Evolutionary conservation across 2,888 invertebrate genomes (phyloP).

Genomic region (Chydorus sphaericus): DNA sequence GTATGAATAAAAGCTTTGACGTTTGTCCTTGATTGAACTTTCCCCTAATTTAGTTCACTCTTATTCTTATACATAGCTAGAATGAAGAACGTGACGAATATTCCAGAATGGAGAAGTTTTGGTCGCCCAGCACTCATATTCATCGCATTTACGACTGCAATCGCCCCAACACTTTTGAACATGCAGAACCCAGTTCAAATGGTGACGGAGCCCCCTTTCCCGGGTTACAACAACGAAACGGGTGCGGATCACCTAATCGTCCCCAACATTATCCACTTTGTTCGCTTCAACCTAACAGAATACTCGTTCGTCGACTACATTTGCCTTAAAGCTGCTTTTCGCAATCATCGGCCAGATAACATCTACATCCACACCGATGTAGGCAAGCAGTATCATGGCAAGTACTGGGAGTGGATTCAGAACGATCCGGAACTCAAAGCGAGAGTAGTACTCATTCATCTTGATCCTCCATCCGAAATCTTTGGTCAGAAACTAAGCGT

Average conservation of each 20-base stretch:
- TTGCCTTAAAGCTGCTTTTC: slow-evolving; percentile 20
- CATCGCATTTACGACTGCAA: too few relatives aligned
- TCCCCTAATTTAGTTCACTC: too few relatives aligned
- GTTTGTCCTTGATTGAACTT: too few relatives aligned
- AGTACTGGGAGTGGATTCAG: slow-evolving; percentile 20
- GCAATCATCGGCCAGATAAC: slow-evolving; percentile 11
- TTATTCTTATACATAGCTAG: too few relatives aligned
- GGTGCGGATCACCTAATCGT: slow-evolving; percentile 18
- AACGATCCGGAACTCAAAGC: not conserved
- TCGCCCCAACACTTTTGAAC: too few relatives aligned
- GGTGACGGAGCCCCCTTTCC: too few relatives aligned
- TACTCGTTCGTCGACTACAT: slow-evolving; percentile 21
- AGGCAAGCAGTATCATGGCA: slow-evolving; percentile 17
- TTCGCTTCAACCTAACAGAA: slow-evolving; percentile 17
- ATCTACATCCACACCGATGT: slow-evolving; percentile 11
- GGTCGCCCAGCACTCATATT: too few relatives aligned
- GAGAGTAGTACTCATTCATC: not conserved
- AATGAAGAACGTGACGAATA: too few relatives aligned
- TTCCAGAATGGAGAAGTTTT: too few relatives aligned
- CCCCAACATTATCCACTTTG: slow-evolving; percentile 13
- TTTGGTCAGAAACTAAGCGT: slow-evolving; percentile 22
- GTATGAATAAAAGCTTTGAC: too few relatives aligned
- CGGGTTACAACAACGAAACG: too few relatives aligned
- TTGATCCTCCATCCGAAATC: slow-evolving; percentile 8
- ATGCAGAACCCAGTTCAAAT: too few relatives aligned